Base-by-base conservation (phyloP, 1,140 invertebrate species). In the Diorhabda elongata region DNA sequence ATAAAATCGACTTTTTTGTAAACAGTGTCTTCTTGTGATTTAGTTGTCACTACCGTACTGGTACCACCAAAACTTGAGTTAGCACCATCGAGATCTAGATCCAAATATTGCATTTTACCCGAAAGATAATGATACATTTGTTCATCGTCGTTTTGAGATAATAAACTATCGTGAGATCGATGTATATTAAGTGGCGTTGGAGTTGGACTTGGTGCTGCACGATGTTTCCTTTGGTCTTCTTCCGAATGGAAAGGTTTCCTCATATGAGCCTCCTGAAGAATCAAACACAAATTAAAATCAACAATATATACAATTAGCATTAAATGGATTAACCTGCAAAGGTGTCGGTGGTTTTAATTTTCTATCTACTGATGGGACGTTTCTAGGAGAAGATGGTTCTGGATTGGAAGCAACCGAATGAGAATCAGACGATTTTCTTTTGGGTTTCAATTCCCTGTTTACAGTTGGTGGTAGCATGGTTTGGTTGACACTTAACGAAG, bases 1-100 rank as follows among this genome's bases (percentile, higher is more conserved):
- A 94, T 82, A 84, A 96, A 96, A 81, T 96, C 94, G 0, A 96
- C 92, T 0, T 89, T 92, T 82, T 95, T 95, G 79, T 96, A 96
- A 4, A 93, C 91, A 2, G 91, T 92, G 26, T 82, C 82, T 61
- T 68, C 81, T 70, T 84, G 84, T 58, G 84, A 82, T 9, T 83
- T 69, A 52, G 69, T 58, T 58, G 67, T 11, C 3, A 61, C 66
- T 52, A 65, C 70, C 58, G 68, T 71, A 60, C 58, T 70, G 69
- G 67, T 70, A 64, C 74, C 41, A 64, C 74, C 26, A 59, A 67
- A 65, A 68, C 56, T 71, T 7, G 70, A 58, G 42, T 52, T 66
- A n/a, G 47, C 2, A 57, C 72, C 72, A 62, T 89, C 87, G 58
- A 89, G 83, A 84, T 92, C 91, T 72, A 93, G 83, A 83, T 92